These are phyloP conservation scores for Neoascia interrupta DNA, from an alignment of 2,888 invertebrate species.

Conservation along the genomic window DNA sequence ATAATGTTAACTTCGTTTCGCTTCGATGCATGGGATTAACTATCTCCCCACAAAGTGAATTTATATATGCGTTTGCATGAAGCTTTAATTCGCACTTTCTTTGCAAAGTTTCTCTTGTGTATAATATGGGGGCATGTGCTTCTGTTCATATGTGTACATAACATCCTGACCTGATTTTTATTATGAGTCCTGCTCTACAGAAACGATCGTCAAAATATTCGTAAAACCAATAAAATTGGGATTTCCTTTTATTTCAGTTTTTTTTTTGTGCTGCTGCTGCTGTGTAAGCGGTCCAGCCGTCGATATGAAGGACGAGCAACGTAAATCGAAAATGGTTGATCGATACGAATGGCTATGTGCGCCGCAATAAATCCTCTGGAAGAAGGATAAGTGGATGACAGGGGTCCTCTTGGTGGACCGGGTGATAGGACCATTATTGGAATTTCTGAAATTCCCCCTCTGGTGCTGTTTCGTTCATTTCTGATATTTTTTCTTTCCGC, in stretches of 20 bases:
- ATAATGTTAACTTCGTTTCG: too few species aligned
- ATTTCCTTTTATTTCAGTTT: conserved; percentile 39
- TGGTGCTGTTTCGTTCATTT: too few species aligned
- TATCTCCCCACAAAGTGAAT: too few species aligned
- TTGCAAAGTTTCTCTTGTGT: too few species aligned
- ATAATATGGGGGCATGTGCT: too few species aligned
- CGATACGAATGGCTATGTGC: conserved; percentile 13
- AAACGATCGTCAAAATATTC: conserved; percentile 48
- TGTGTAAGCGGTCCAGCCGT: not conserved
- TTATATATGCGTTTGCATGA: too few species aligned
- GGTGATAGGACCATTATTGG: conserved; percentile 61
- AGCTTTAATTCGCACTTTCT: too few species aligned
- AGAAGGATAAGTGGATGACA: conserved; percentile 64
- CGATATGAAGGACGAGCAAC: conserved; percentile 34
- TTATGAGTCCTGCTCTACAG: too few species aligned
- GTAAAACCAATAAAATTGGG: conserved; percentile 54
- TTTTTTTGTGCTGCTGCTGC: conserved; percentile 3
- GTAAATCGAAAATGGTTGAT: conserved; percentile 37
- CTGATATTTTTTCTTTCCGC: too few species aligned
- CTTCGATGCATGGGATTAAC: too few species aligned
- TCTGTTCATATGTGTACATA: too few species aligned
- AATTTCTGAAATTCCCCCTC: conserved; percentile 57
- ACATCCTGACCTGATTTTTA: too few species aligned
- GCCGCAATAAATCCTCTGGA: conserved; percentile 55
- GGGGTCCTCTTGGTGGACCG: conserved; percentile 40